phyloP scores from a whole-genome alignment of 2,888 invertebrate genomes.

The Drosophila borborema region DNA sequence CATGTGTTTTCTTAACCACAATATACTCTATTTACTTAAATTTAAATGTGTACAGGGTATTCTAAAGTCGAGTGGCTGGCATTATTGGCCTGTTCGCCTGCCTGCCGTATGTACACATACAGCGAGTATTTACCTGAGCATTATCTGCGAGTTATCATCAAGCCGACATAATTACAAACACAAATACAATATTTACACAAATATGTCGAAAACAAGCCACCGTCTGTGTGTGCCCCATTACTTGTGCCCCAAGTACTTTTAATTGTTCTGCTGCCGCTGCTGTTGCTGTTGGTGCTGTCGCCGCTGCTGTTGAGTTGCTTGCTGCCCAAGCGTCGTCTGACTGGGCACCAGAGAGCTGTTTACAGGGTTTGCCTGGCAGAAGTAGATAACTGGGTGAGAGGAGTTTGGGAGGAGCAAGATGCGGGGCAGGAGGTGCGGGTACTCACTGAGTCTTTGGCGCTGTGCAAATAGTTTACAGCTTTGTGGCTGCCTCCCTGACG shows the following conservation, averaged over 20 bases:
- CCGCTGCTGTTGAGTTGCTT: slow-evolving; percentile 21
- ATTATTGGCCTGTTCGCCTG: slow-evolving; percentile 33
- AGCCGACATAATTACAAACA: slow-evolving; percentile 76
- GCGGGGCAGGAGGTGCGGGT: not conserved
- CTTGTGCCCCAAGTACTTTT: slow-evolving; percentile 37
- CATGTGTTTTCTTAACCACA: not conserved
- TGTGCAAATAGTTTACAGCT: slow-evolving; percentile 58
- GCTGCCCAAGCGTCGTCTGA: slow-evolving; percentile 18
- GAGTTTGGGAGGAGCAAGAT: not conserved
- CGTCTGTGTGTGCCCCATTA: slow-evolving; percentile 27
- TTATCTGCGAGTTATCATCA: slow-evolving; percentile 76
- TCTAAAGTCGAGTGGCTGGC: slow-evolving; percentile 44
- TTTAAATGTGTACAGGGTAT: slow-evolving; percentile 17
- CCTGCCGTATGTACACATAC: slow-evolving; percentile 26
- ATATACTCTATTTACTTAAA: not conserved
- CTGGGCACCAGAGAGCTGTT: slow-evolving; percentile 5
- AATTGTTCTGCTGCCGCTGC: slow-evolving; percentile 50
- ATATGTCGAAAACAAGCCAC: slow-evolving; percentile 69
- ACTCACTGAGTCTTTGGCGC: slow-evolving; percentile 37
- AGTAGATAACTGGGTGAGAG: not conserved
- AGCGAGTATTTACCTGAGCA: slow-evolving; percentile 72
- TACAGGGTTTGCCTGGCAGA: not conserved
- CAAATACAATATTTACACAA: slow-evolving; percentile 78
- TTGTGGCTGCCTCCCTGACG: slow-evolving; percentile 26
- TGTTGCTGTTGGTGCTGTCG: no score